phyloP scores from a whole-genome alignment of 1,140 invertebrate genomes.

The Platorchestia sp. region DNA sequence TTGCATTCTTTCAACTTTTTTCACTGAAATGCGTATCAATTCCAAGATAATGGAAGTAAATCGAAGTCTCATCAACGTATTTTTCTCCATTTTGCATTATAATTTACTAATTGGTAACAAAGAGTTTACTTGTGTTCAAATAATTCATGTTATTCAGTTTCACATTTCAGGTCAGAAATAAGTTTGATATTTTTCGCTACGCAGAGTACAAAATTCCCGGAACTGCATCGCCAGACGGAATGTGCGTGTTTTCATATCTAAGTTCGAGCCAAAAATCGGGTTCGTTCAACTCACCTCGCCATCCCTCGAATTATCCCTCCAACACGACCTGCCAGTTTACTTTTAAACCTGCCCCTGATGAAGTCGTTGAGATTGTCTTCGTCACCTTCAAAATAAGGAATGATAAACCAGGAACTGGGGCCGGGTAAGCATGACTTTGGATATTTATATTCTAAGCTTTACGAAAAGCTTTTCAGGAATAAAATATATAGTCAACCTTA shows the following conservation, averaged over 20 bases:
- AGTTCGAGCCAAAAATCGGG: slow-evolving; percentile 88
- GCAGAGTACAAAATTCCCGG: slow-evolving; percentile 94
- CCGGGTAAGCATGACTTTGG: slow-evolving; percentile 56
- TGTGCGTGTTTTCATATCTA: slow-evolving; percentile 90
- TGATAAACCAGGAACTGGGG: slow-evolving; percentile 74
- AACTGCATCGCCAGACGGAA: slow-evolving; percentile 89
- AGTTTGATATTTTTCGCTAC: slow-evolving; percentile 66
- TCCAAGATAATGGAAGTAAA: background rate
- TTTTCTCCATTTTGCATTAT: background rate
- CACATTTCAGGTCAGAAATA: background rate
- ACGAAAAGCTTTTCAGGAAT: background rate
- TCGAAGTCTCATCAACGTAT: background rate
- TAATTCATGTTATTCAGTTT: background rate
- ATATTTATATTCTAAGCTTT: background rate
- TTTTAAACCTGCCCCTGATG: slow-evolving; percentile 86
- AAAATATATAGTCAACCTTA: background rate
- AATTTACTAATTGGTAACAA: background rate
- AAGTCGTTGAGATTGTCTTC: slow-evolving; percentile 92
- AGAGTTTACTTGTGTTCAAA: background rate
- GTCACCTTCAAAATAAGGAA: slow-evolving; percentile 91
- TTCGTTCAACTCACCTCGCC: slow-evolving; percentile 94
- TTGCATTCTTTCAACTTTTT: background rate
- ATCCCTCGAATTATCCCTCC: slow-evolving; percentile 95
- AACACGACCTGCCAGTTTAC: slow-evolving; percentile 93
- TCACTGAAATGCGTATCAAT: background rate